Conservation (phyloP, 1,140 invertebrate species). For the Leguminivora glycinivorella region DNA sequence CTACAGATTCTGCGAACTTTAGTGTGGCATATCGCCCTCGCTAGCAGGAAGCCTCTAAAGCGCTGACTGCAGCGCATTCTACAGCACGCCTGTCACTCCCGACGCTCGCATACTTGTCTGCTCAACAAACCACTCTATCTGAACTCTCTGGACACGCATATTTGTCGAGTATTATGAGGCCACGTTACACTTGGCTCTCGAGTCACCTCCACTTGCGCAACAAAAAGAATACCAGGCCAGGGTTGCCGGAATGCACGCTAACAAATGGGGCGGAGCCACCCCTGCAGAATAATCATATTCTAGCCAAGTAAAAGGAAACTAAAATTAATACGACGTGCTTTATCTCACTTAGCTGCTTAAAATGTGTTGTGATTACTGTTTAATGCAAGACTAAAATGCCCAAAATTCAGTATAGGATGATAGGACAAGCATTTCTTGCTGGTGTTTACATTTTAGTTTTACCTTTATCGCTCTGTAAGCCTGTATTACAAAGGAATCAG, state of each 20-base stretch:
- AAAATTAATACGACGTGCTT: conserved; percentile 33
- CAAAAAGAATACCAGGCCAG: conserved; percentile 38
- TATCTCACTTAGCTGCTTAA: conserved; percentile 33
- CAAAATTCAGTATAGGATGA: background rate
- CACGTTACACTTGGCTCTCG: background rate
- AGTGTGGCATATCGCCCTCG: conserved; percentile 53
- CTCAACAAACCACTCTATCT: conserved; percentile 3
- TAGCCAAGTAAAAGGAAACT: conserved; percentile 42
- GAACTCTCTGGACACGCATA: background rate
- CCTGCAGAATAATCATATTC: conserved; percentile 67
- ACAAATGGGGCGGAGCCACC: conserved; percentile 69
- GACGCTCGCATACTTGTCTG: background rate
- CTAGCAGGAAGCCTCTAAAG: conserved; percentile 62
- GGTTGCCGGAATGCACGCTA: conserved; percentile 62
- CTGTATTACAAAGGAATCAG: background rate
- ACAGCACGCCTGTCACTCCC: conserved; percentile 55
- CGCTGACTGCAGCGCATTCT: conserved; percentile 62
- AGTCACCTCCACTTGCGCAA: background rate
- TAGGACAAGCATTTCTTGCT: background rate
- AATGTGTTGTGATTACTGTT: background rate
- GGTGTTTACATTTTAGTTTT: background rate
- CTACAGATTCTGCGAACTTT: conserved; percentile 70
- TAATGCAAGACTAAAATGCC: background rate
- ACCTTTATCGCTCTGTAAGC: background rate
- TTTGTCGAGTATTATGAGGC: background rate